Conservation (phyloP, 2,797 vertebrate genomes). For the Lepus oiostolus region DNA sequence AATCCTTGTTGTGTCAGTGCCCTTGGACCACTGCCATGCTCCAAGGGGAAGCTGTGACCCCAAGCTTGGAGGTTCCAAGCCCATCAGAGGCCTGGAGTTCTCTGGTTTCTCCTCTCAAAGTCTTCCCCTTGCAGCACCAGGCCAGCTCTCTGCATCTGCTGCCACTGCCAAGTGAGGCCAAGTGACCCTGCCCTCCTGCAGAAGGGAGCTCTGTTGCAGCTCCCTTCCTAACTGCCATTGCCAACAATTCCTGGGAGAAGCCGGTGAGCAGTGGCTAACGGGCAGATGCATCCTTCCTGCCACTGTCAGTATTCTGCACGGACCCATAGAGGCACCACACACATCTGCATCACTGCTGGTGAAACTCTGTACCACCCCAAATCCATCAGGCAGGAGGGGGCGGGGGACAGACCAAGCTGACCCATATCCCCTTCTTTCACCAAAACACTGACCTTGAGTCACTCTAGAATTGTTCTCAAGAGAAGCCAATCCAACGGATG, state of each 20-base stretch:
- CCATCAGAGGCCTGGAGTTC: background rate
- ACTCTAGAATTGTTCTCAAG: background rate
- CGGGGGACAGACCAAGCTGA: background rate
- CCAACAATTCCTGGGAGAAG: background rate
- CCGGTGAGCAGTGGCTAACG: background rate
- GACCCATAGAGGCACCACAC: background rate
- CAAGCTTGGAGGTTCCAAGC: background rate
- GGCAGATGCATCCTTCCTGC: background rate
- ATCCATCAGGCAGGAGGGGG: background rate
- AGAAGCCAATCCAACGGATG: background rate
- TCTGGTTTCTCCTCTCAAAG: background rate
- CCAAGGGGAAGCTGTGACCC: background rate
- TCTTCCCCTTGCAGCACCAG: background rate
- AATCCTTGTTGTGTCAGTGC: background rate
- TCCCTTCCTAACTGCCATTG: background rate
- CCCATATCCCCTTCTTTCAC: background rate
- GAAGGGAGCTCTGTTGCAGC: background rate
- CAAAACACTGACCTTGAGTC: background rate
- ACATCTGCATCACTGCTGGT: background rate
- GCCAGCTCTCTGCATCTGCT: background rate
- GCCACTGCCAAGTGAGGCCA: fast-evolving
- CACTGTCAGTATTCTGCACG: too few relatives aligned
- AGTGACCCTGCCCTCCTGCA: fast-evolving
- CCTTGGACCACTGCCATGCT: background rate
- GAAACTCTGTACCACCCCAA: background rate